Base-by-base conservation (phyloP, 1,140 invertebrate species). In the Sipha flava region DNA sequence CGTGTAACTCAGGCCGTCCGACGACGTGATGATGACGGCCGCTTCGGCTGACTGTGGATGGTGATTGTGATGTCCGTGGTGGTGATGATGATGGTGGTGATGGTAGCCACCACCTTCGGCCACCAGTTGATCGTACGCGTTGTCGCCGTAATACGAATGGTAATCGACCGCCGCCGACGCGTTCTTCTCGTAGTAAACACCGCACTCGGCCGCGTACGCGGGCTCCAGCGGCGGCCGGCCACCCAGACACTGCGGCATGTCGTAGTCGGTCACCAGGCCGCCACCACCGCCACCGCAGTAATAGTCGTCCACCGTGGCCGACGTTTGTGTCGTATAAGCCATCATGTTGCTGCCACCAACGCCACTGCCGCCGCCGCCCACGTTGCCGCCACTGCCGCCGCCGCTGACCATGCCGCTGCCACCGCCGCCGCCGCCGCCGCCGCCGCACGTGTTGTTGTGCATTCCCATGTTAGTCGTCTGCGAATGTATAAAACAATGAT, bases 1-100 rank as follows among this genome's bases (percentile, higher is more conserved):
- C 0, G 94, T 96, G 85, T 96, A 96, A 84, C 94, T 94, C 54
- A 95, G 86, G 0, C 94, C 94, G 79, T 93, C 93, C 82, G 93
- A 91, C 0, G 93, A 92, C 82, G 91, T 94, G 66, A 95, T 94
- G 23, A 94, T 93, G 21, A 73, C 79, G 31, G 79, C 75, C 31
- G 64, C 75, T 45, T 80, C 68, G n/a, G 66, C 64, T 18, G 72
- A 77, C 18, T 80, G 80, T 37, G 70, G 37, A 12, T 80, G 79
- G 16, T 80, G 80, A 10, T 40, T 14, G 18, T 80, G 52, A 26
- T 81, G 80, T 2, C 21, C 4, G 40, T 40, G 43, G 14, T 52
- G 34, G 34, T 68, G 66, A n/a, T 80, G 72, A 54, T 80, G 57
- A 18, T 68, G 64, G 6, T 68, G 64, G 12, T 75, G 49, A 57